Conservation (phyloP, 2,797 vertebrate species). For the Lates japonicus region DNA sequence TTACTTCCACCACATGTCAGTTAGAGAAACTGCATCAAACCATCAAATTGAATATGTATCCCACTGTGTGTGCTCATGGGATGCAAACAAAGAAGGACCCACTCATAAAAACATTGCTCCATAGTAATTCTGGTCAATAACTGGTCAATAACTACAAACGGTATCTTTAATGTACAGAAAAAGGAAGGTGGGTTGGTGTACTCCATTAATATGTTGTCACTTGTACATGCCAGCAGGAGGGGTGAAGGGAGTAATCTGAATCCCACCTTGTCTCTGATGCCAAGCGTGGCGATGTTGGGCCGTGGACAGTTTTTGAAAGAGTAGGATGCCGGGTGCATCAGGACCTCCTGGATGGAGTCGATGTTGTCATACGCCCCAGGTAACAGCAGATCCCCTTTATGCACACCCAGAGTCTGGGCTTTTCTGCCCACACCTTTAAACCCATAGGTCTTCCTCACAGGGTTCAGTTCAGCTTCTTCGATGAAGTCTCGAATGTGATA, state of each 20-base stretch:
- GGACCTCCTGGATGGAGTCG: slow-evolving; percentile 76
- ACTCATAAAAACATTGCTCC: background rate
- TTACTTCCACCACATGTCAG: too few species aligned
- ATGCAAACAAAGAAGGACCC: background rate
- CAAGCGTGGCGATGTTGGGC: slow-evolving; percentile 67
- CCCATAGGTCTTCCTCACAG: slow-evolving; percentile 80
- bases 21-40: too few species aligned
- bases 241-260: background rate
- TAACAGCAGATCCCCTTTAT: slow-evolving; percentile 68
- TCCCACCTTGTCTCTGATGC: slow-evolving; percentile 82
- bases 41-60: background rate
- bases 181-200: background rate
- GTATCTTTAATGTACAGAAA: too few species aligned
- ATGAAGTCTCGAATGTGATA: slow-evolving; percentile 84
- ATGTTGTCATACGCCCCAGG: slow-evolving; percentile 77
- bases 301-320: slow-evolving; percentile 83
- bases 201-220: background rate
- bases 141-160: background rate
- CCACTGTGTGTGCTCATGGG: too few species aligned
- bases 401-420: slow-evolving; percentile 36
- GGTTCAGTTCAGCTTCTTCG: slow-evolving; percentile 85
- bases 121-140: background rate
- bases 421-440: slow-evolving; percentile 86
- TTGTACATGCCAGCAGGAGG: background rate
- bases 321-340: slow-evolving; percentile 68